phyloP scores from a whole-genome alignment of 2,888 invertebrate genomes.

The Rhagonycha lutea region DNA sequence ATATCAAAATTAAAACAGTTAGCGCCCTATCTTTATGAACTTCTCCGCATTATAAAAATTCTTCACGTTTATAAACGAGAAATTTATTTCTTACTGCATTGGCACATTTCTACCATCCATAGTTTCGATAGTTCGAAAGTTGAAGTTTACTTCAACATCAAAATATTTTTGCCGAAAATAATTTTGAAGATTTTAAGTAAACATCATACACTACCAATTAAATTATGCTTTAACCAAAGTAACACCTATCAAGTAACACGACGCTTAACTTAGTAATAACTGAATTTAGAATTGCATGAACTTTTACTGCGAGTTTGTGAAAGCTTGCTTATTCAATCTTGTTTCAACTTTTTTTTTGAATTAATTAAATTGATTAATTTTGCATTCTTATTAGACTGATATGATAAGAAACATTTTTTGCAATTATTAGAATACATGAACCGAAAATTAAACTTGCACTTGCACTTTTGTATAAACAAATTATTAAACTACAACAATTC shows the following conservation, averaged over 20 bases:
- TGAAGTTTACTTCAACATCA: neutral
- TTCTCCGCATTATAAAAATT: neutral
- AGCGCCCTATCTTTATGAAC: neutral
- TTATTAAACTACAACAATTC: neutral
- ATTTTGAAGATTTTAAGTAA: neutral
- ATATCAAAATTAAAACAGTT: neutral
- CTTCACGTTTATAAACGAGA: neutral
- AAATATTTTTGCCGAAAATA: neutral
- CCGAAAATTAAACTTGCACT: neutral
- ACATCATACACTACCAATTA: neutral
- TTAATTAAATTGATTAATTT: neutral
- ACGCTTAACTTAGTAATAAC: neutral
- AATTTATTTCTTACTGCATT: neutral
- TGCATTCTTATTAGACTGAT: neutral
- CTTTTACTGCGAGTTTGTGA: slow-evolving; percentile 12
- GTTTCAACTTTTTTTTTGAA: slow-evolving; percentile 8
- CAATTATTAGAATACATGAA: neutral
- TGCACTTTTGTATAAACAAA: neutral
- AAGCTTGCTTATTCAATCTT: slow-evolving; percentile 19
- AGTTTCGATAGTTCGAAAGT: neutral
- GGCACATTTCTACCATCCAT: neutral
- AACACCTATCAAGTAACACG: neutral
- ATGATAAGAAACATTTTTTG: neutral
- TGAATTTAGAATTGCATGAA: slow-evolving; percentile 18
- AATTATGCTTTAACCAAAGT: neutral